Evolutionary conservation across 2,888 invertebrate species (phyloP).

Genomic region (Ornithoptera priamus): DNA sequence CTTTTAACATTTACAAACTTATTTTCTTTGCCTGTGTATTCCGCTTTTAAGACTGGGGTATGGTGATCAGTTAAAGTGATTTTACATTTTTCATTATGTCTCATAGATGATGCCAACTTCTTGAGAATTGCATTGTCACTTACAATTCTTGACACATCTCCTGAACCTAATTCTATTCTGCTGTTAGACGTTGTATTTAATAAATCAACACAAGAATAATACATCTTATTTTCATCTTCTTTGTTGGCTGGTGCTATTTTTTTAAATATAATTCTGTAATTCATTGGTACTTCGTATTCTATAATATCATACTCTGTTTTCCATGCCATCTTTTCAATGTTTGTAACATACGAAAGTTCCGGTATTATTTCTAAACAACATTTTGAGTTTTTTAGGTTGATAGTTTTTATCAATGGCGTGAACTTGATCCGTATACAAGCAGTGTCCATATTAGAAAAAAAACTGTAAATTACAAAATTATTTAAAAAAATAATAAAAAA

Average conservation of each 20-base stretch:
- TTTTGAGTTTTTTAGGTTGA: slow-evolving; percentile 44
- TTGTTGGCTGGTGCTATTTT: slow-evolving; percentile 38
- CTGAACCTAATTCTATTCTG: slow-evolving; percentile 41
- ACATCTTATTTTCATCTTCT: slow-evolving; percentile 45
- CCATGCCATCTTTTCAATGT: slow-evolving; percentile 61
- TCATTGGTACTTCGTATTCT: slow-evolving; percentile 65
- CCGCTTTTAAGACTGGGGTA: slow-evolving; percentile 5
- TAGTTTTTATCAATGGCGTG: slow-evolving; percentile 51
- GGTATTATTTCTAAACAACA: slow-evolving; percentile 66
- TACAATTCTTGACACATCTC: slow-evolving; percentile 48
- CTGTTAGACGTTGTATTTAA: slow-evolving; percentile 36
- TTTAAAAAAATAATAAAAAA: slow-evolving; percentile 20
- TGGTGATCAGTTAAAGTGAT: slow-evolving; percentile 26
- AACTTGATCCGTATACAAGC: slow-evolving; percentile 61
- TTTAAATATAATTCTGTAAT: slow-evolving; percentile 60
- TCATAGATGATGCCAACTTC: slow-evolving; percentile 36
- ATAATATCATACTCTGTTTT: slow-evolving; percentile 47
- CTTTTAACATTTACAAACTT: background rate
- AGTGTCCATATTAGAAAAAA: slow-evolving; percentile 49
- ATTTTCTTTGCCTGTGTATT: background rate
- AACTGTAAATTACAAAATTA: slow-evolving; percentile 34
- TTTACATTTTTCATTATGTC: slow-evolving; percentile 30
- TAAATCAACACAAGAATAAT: slow-evolving; percentile 66
- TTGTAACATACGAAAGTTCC: slow-evolving; percentile 54
- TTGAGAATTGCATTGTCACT: slow-evolving; percentile 54